Evolutionary conservation across 2,113 vertebrate species (phyloP).

Genomic region (Sceloporus tristichus): DNA sequence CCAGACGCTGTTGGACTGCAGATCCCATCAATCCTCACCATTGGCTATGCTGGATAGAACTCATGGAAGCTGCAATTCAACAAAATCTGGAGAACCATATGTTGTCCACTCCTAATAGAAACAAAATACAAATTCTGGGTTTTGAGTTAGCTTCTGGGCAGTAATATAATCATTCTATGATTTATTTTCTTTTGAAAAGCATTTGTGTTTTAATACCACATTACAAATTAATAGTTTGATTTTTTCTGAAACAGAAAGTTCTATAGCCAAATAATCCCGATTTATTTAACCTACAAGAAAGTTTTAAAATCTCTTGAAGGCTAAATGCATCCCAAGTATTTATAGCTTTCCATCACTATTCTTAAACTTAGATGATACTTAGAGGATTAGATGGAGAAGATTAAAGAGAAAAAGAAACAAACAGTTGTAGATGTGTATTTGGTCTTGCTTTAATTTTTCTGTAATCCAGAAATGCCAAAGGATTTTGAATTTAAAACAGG

Average conservation of each 20-base stretch:
- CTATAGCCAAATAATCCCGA: background rate
- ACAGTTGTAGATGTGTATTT: background rate
- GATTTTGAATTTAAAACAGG: constrained; percentile 12
- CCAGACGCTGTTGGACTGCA: too few species aligned
- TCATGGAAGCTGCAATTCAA: too few species aligned
- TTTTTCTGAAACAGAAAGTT: background rate
- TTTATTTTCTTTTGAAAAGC: background rate
- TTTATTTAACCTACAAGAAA: background rate
- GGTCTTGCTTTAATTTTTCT: background rate
- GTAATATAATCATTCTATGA: background rate
- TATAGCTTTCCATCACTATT: background rate
- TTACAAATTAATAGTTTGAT: background rate
- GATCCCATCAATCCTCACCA: too few species aligned
- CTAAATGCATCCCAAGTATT: background rate
- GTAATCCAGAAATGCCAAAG: constrained; percentile 10
- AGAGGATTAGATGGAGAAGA: constrained; percentile 11
- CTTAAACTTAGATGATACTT: background rate
- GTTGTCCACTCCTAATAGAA: background rate
- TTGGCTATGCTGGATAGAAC: too few species aligned
- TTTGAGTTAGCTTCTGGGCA: background rate
- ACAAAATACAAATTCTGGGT: background rate
- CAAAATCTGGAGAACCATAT: too few species aligned
- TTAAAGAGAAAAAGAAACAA: constrained; percentile 8
- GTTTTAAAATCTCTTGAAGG: background rate
- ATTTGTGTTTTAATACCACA: background rate